Evolutionary conservation across 2,888 invertebrate genomes (phyloP).

Genomic region (Caenorhabditis virilis): DNA sequence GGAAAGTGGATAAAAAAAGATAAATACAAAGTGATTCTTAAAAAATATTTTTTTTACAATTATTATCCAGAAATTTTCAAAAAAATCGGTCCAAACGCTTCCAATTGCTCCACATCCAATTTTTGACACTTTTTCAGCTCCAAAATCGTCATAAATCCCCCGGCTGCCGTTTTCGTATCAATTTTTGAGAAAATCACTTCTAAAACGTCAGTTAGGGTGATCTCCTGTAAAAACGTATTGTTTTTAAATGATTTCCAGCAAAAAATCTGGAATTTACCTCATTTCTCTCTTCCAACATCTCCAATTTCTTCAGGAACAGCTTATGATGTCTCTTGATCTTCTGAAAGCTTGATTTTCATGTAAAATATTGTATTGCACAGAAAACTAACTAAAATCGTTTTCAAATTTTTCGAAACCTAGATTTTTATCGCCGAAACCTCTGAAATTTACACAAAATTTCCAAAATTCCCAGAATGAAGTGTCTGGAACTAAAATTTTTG

Average conservation of each 20-base stretch:
- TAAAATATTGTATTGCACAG: no score
- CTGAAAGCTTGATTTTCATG: no score
- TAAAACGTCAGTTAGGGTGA: neutral
- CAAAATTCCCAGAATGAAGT: no score
- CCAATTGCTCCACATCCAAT: conserved; percentile 2
- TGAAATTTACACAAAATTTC: no score
- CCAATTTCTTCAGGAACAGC: neutral
- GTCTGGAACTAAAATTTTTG: no score
- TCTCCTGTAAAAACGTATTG: neutral
- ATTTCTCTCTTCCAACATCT: neutral
- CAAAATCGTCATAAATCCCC: conserved; percentile 6
- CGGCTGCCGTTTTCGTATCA: conserved; percentile 4
- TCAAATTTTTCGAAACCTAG: no score
- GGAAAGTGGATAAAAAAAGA: no score
- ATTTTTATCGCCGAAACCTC: no score
- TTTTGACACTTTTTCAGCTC: conserved; percentile 3
- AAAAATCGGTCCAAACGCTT: conserved; percentile 5
- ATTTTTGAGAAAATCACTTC: neutral
- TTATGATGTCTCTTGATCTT: neutral
- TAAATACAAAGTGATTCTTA: no score
- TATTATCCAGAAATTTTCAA: neutral
- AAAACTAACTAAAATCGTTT: no score
- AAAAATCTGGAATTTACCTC: neutral
- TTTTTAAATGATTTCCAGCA: neutral
- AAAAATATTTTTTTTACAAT: no score